These are phyloP conservation scores for Phyllostomus discolor DNA, from an alignment of 2,113 vertebrate species.

Conservation along the genomic window DNA sequence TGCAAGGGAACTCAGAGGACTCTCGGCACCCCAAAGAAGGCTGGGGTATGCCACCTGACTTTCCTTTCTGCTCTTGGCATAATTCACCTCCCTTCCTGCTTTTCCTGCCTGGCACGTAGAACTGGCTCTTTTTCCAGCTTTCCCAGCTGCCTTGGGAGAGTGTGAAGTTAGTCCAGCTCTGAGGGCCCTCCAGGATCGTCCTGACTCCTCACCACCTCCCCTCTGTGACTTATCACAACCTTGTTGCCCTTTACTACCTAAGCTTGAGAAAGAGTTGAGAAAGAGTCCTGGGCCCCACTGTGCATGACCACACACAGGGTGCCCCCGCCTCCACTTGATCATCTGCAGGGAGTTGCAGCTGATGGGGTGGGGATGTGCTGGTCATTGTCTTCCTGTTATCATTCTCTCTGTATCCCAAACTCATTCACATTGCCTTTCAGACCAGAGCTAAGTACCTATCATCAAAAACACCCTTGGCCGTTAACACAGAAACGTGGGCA, in stretches of 20 bases:
- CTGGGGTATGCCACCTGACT: fast-evolving
- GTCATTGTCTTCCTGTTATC: neutral
- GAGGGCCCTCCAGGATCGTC: neutral
- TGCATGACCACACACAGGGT: neutral
- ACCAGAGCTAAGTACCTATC: neutral
- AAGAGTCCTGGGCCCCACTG: neutral
- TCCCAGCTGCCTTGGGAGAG: neutral
- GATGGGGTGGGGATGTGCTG: too few relatives aligned
- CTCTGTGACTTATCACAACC: neutral
- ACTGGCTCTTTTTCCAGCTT: neutral
- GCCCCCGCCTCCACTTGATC: neutral
- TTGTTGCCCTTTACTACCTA: neutral
- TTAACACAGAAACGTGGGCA: neutral
- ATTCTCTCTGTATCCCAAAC: neutral
- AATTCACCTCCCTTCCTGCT: neutral
- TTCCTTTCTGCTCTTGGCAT: neutral
- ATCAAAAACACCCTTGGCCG: neutral
- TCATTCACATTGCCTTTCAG: neutral
- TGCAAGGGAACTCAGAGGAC: neutral
- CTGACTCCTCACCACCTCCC: neutral
- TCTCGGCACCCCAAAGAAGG: neutral
- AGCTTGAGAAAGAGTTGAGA: neutral
- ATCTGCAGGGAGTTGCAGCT: neutral
- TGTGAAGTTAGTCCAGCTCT: neutral
- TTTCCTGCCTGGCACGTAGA: fast-evolving